Evolutionary conservation across 2,888 invertebrate species (phyloP).

Genomic region (Lamproptera curius): DNA sequence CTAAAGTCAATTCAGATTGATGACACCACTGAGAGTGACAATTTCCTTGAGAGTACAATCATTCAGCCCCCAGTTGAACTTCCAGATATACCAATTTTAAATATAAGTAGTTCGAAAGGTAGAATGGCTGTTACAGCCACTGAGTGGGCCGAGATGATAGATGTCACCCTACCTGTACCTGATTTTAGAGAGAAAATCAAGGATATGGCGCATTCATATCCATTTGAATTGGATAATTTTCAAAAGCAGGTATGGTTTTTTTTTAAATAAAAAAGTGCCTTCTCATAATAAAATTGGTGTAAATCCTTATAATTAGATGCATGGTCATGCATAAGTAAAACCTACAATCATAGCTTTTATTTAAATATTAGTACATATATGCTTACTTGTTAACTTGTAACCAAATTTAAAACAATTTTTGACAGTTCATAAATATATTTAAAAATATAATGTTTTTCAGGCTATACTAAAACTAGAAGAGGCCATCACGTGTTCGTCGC

Average conservation of each 20-base stretch:
- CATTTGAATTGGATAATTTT: conserved; percentile 97
- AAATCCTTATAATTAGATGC: too few relatives aligned
- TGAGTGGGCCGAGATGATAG: conserved; percentile 93
- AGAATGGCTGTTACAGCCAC: conserved; percentile 72
- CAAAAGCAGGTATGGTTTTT: conserved; percentile 87
- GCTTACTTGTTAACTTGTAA: too few relatives aligned
- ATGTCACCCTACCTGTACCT: conserved; percentile 87
- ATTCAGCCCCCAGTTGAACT: conserved; percentile 55
- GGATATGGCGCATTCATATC: conserved; percentile 89
- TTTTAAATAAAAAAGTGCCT: too few relatives aligned
- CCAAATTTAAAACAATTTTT: too few relatives aligned
- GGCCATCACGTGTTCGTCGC: conserved; percentile 98
- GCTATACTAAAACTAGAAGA: conserved; percentile 96
- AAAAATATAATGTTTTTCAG: conserved; percentile 42
- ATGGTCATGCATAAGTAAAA: too few relatives aligned
- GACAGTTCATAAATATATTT: too few relatives aligned
- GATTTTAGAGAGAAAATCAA: conserved; percentile 90
- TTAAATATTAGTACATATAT: too few relatives aligned
- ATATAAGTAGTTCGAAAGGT: conserved; percentile 78
- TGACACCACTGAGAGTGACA: conserved; percentile 46
- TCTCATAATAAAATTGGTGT: too few relatives aligned
- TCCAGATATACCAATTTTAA: conserved; percentile 80
- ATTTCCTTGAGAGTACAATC: conserved; percentile 58
- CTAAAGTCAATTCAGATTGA: conserved; percentile 33
- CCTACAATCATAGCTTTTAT: too few relatives aligned